These are phyloP conservation scores for Poeciliopsis paucimaculata DNA, from an alignment of 2,797 vertebrate genomes.

Conservation along the genomic window DNA sequence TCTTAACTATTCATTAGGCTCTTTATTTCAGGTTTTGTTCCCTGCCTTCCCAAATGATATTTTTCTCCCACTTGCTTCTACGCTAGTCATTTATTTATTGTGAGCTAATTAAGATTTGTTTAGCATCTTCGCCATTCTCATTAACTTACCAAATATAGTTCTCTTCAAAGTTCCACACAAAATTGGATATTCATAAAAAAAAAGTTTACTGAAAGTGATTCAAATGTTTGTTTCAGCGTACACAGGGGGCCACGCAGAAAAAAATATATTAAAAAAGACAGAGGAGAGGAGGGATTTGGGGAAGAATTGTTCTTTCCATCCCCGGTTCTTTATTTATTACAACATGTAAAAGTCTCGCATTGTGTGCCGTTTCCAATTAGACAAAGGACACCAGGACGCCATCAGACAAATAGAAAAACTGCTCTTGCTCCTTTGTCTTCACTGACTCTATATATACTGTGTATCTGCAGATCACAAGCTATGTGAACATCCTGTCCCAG, in stretches of 20 bases:
- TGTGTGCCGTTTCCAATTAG: constrained; percentile 25
- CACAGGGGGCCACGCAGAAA: constrained; percentile 13
- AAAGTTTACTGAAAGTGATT: constrained; percentile 54
- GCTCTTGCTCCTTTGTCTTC: too few relatives aligned
- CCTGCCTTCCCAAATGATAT: constrained; percentile 23
- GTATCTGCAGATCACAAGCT: too few relatives aligned
- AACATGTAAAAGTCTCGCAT: constrained; percentile 11
- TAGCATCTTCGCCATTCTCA: constrained; percentile 42
- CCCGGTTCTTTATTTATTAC: constrained; percentile 9
- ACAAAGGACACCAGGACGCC: constrained; percentile 15
- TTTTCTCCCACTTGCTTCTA: constrained; percentile 13
- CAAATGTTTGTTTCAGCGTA: constrained; percentile 52
- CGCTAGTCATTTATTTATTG: constrained; percentile 52
- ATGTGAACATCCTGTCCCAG: too few relatives aligned
- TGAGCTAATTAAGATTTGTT: constrained; percentile 64
- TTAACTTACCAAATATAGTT: constrained; percentile 61
- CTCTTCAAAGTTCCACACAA: constrained; percentile 43
- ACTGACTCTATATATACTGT: too few relatives aligned
- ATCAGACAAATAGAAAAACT: constrained; percentile 18
- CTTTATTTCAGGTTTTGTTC: constrained; percentile 24
- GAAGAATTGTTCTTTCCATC: constrained; percentile 10
- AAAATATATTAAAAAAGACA: constrained; percentile 2
- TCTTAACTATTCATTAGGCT: constrained; percentile 34
- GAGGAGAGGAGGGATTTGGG: constrained; percentile 1
- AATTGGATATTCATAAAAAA: constrained; percentile 48